Base-by-base conservation (phyloP, 2,888 invertebrate species). In the Sialis lutaria region DNA sequence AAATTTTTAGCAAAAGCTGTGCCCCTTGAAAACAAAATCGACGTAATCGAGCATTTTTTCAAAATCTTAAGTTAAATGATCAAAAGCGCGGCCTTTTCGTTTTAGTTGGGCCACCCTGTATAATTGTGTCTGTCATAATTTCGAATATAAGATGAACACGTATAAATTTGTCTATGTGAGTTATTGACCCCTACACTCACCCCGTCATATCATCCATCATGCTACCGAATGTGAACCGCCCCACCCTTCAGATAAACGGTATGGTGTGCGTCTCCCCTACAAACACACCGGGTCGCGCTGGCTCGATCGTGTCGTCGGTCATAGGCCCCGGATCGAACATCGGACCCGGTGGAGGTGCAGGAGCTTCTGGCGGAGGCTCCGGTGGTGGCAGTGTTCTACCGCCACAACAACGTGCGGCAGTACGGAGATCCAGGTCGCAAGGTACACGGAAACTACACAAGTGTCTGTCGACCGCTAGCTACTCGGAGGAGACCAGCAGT, bases 401-500 rank as follows among this genome's bases (percentile, higher is more conserved):
- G 42, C 51, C 32, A 53, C 54, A 54, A 53, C 47, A 50, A 54
- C 61, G 57, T 61, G 70, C 58, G 66, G 68, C 42, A 58, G 79
- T 79, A 59, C 82, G 84, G 67, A 83, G 88, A 67, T 85, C 87
- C 67, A 85, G 88, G 72, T 87, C 87, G 70, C 91, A 91, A 87
- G 91, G 90, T 86, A 89, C 86, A 77, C 82, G 83, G 74, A 83
- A 82, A 75, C 82, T 86, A 72, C 84, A 85, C 79, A 86, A 86
- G 80, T 86, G 86, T 78, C 81, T 85, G 72, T 85, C 85, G 70
- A 82, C 86, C 65, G 83, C 84, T 71, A 82, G 82, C 70, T 82
- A 83, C 77, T 80, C 80, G 69, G 82, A 77, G 67, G 73, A 67
- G 68, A 71, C 69, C 69, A 58, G 57, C 63, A 59, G 62, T 62